A percentile compares a stretch with the other conserved stretches of the same genome.
Evolutionary conservation across 1,140 invertebrate genomes (phyloP).

Genomic region (Anoplolepis gracilipes): DNA sequence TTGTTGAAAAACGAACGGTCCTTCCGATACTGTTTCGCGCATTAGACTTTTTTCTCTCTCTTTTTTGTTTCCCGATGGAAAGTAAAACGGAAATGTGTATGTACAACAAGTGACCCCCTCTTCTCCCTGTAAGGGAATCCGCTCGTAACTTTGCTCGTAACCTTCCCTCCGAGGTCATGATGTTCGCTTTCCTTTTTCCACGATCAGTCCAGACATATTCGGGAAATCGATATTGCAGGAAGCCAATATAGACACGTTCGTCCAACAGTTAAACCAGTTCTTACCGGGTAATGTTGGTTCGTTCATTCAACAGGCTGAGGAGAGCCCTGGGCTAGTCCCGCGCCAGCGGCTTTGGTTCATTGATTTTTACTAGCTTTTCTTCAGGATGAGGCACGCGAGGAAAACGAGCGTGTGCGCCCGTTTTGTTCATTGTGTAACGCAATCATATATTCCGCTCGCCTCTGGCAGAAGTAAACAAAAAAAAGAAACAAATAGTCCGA

Average conservation of each 20-base stretch:
- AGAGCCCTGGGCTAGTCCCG: conserved; percentile 60
- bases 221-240: conserved; percentile 23
- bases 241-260: conserved; percentile 45
- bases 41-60: background rate
- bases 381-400: conserved; percentile 42
- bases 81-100: conserved; percentile 25
- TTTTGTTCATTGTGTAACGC: conserved; percentile 41
- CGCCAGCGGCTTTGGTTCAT: conserved; percentile 52
- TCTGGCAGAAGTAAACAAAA: conserved; percentile 21
- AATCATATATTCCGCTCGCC: conserved; percentile 47
- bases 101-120: background rate
- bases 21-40: background rate
- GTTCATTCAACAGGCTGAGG: conserved; percentile 58
- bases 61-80: conserved; percentile 17
- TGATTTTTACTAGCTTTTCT: conserved; percentile 60
- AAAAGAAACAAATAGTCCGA: background rate
- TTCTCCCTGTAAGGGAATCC: background rate
- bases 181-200: conserved; percentile 12
- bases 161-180: background rate
- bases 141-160: conserved; percentile 20
- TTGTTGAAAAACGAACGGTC: conserved; percentile 2
- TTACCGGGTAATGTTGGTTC: conserved; percentile 47
- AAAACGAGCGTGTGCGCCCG: conserved; percentile 20
- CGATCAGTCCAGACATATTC: conserved; percentile 37
- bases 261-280: conserved; percentile 57